Evolutionary conservation across 2,888 invertebrate genomes (phyloP).

Genomic region (Endotricha flammealis): DNA sequence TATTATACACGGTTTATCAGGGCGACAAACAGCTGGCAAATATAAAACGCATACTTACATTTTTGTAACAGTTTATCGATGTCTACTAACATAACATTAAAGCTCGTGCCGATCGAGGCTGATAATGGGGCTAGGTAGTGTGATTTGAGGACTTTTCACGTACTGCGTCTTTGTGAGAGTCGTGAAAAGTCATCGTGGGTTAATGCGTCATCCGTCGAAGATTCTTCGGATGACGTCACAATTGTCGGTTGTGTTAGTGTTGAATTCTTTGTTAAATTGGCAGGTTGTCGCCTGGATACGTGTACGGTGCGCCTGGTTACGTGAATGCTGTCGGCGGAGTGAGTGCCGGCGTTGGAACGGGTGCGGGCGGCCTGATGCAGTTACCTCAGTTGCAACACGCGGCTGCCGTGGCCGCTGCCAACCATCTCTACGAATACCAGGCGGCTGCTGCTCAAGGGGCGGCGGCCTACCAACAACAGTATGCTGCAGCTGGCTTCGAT

Average conservation of each 20-base stretch:
- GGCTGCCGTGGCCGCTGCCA: constrained; percentile 88
- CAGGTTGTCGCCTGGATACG: constrained; percentile 81
- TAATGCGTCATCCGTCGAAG: constrained; percentile 26
- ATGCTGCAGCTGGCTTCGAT: constrained; percentile 86
- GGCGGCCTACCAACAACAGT: constrained; percentile 85
- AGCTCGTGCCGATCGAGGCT: constrained; percentile 63
- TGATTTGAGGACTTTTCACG: constrained; percentile 51
- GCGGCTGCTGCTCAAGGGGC: constrained; percentile 85
- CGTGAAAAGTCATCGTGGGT: constrained; percentile 42
- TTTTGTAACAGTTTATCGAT: constrained; percentile 63
- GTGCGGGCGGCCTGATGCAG: constrained; percentile 84
- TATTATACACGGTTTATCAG: constrained; percentile 44
- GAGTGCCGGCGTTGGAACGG: constrained; percentile 68
- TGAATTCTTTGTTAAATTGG: constrained; percentile 27
- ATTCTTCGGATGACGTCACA: constrained; percentile 21
- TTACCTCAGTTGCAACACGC: constrained; percentile 85
- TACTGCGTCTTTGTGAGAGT: constrained; percentile 12
- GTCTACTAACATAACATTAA: constrained; percentile 75
- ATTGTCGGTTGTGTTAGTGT: constrained; percentile 12
- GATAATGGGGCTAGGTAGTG: constrained; percentile 71
- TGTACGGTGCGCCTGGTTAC: constrained; percentile 87
- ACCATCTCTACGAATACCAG: constrained; percentile 90
- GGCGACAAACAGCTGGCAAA: constrained; percentile 46
- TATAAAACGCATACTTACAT: constrained; percentile 45
- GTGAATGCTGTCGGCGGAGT: constrained; percentile 84